These are phyloP conservation scores for Tipula confusa DNA, from an alignment of 2,888 invertebrate species.

Conservation along the genomic window DNA sequence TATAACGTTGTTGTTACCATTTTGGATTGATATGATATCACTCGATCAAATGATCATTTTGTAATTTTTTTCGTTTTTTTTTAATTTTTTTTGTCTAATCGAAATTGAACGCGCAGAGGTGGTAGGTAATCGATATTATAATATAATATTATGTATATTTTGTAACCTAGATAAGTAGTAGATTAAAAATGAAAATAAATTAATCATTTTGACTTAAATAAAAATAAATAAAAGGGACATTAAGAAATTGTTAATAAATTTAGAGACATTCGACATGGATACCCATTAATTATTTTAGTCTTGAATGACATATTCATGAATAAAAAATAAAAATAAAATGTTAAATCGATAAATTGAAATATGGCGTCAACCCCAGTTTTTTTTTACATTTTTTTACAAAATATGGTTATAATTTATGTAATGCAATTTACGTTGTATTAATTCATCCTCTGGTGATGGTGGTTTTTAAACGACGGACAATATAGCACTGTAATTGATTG, in stretches of 20 bases:
- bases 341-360: not conserved
- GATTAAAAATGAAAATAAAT: not conserved
- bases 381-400: not conserved
- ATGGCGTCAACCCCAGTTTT: not conserved
- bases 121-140: slow-evolving; percentile 25
- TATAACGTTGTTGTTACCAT: not conserved
- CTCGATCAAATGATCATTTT: slow-evolving; percentile 20
- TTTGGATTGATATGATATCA: not conserved
- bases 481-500: not conserved
- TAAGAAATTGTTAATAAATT: not conserved
- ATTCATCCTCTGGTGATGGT: not conserved
- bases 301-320: not conserved
- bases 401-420: not conserved
- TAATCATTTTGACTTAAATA: not conserved
- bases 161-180: not conserved
- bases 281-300: not conserved
- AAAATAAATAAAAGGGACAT: not conserved
- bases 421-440: not conserved
- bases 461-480: not conserved
- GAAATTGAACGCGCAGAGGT: slow-evolving; percentile 3
- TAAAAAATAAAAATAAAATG: not conserved
- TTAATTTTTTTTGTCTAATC: not conserved
- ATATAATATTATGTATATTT: not conserved
- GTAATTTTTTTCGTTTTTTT: not conserved
- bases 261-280: not conserved